Base-by-base conservation (phyloP, 2,888 invertebrate genomes). In the Aelia acuminata region DNA sequence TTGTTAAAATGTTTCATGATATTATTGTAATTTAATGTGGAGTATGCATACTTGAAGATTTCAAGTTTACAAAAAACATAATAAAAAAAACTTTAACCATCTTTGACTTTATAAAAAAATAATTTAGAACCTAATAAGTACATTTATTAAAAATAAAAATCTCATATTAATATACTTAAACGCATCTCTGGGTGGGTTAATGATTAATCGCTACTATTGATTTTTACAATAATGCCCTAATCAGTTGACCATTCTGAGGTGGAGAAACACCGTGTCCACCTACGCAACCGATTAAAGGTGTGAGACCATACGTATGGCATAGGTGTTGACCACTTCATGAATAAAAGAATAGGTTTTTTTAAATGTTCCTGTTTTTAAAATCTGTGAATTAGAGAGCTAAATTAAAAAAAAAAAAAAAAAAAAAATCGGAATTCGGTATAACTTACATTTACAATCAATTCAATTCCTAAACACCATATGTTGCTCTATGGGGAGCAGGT, bases 261-360 rank as follows among this genome's bases (percentile, higher is more conserved):
- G 15, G 5, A 7, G 63, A 70, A 70, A 70, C 63, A 70, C 20
- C 8, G 18, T 35, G 63, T 70, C 35, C 31, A 4, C 63, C 63
- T 20, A 70, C 63, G 35, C 63, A 35, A 70, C 35, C 63, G 63
- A 70, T 70, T 70, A 70, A 8, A 70, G 63, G 63, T 70, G 63
- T 70, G 63, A 70, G 35, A 70, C 31, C 63, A 35, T 70, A 70
- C 63, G 31, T 70, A 35, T 20, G 20, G 63, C 63, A 70, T 35
- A 35, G 35, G 18, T 70, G 31, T 70, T 70, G 63, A 70, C 26
- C 63, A 31, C 10, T 70, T 70, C 63, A 70, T 70, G 63, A 70
- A 70, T 70, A 70, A 70, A 70, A 70, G 31, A 70, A 70, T 35
- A 70, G 35, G 3, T 57, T 70, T 70, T 70, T 70, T 35, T 5